Conservation (phyloP, 2,797 vertebrate species). For the Coccyzus lansbergi region DNA sequence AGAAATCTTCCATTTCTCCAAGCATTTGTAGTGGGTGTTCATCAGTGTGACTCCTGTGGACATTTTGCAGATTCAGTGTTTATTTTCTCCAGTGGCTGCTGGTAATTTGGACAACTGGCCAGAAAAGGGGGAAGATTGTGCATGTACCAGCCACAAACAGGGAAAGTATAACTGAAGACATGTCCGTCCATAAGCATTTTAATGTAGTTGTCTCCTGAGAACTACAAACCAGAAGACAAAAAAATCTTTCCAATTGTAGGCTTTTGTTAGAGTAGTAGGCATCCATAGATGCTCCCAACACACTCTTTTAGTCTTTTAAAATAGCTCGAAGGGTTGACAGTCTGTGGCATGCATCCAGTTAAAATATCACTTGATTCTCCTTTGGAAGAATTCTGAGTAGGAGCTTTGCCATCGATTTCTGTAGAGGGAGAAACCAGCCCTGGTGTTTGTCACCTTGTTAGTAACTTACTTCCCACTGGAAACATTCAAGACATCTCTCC, state of each 20-base stretch:
- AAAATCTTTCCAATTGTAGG: neutral
- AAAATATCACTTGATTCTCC: neutral
- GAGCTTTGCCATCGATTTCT: neutral
- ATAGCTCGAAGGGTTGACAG: neutral
- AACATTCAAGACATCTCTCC: neutral
- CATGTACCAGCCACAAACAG: neutral
- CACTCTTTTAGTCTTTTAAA: neutral
- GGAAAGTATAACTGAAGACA: neutral
- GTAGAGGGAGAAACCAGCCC: neutral
- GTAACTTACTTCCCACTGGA: neutral
- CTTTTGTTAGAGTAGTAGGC: slow-evolving; percentile 15
- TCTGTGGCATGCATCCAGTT: neutral
- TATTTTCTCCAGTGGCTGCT: neutral
- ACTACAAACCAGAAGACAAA: slow-evolving; percentile 15
- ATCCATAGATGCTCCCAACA: neutral
- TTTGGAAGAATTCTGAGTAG: neutral
- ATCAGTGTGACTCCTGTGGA: neutral
- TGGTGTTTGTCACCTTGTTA: neutral
- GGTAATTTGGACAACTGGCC: neutral
- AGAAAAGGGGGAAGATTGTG: neutral
- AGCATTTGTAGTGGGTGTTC: neutral
- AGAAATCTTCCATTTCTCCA: neutral
- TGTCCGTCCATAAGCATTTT: neutral
- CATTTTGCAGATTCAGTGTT: neutral
- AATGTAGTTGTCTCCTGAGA: neutral